A percentile compares a stretch with the other conserved stretches of the same genome.
Conservation (phyloP, 2,888 invertebrate genomes). For the Dynastes maya region DNA sequence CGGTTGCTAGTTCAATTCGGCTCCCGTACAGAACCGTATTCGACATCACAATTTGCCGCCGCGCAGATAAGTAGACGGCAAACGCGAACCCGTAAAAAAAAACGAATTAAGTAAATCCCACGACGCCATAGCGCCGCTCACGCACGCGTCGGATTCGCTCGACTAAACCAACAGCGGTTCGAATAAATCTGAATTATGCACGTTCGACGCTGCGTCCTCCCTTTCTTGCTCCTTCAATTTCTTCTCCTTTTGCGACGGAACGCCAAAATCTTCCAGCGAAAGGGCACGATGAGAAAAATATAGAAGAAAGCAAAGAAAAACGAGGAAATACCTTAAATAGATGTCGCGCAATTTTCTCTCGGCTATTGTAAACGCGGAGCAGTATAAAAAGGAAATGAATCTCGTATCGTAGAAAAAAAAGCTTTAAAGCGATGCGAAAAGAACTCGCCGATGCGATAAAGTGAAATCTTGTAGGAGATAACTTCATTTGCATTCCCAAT, state of each 20-base stretch:
- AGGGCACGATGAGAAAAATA: background rate
- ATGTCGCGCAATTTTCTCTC: slow-evolving; percentile 27
- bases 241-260: background rate
- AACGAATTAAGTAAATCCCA: slow-evolving; percentile 27
- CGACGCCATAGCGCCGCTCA: background rate
- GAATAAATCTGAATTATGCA: slow-evolving; percentile 27
- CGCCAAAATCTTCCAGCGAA: no score
- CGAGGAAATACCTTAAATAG: background rate
- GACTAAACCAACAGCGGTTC: slow-evolving; percentile 24
- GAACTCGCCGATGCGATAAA: background rate
- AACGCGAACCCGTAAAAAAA: slow-evolving; percentile 6
- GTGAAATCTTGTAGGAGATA: slow-evolving; percentile 18
- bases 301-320: background rate
- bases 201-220: slow-evolving; percentile 5
- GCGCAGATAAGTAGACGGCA: slow-evolving; percentile 18
- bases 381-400: slow-evolving; percentile 16
- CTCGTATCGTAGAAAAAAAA: background rate
- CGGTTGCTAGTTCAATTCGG: background rate
- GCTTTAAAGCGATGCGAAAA: background rate
- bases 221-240: background rate
- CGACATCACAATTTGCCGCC: background rate
- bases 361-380: slow-evolving; percentile 4
- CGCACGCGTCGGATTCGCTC: background rate
- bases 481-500: slow-evolving; percentile 2
- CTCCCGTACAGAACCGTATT: background rate